Conservation (phyloP, 1,140 invertebrate species). For the Aleiodes sp. region DNA sequence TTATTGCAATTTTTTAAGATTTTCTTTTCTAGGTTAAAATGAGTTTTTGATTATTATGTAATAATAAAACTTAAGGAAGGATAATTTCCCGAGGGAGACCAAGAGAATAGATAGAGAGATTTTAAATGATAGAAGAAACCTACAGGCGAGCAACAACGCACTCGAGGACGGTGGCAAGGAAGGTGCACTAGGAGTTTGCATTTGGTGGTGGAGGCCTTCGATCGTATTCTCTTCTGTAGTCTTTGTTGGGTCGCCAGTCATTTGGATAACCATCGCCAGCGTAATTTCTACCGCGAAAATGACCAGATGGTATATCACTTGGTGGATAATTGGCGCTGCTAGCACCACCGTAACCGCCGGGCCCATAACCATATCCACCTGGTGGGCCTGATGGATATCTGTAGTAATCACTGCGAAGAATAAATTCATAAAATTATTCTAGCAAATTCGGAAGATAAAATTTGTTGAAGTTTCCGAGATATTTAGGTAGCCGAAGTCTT, state of each 20-base stretch:
- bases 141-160: constrained; percentile 50
- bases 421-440: constrained; percentile 33
- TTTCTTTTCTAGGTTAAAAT: background rate
- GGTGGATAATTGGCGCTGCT: constrained; percentile 50
- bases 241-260: constrained; percentile 63
- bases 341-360: constrained; percentile 35
- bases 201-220: constrained; percentile 64
- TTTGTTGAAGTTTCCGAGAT: too few species aligned
- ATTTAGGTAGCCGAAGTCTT: too few species aligned
- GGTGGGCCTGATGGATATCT: constrained; percentile 57
- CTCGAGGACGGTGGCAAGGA: constrained; percentile 53
- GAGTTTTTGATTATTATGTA: background rate
- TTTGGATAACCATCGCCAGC: constrained; percentile 55
- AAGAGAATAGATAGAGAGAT: background rate
- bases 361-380: constrained; percentile 46
- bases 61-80: background rate
- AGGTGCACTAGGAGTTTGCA: constrained; percentile 61
- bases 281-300: constrained; percentile 57
- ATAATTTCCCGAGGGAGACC: background rate
- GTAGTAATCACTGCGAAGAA: constrained; percentile 57
- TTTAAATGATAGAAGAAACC: constrained; percentile 30
- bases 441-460: background rate
- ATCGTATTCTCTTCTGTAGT: constrained; percentile 70
- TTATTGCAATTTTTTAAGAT: too few species aligned
- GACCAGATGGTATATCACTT: constrained; percentile 54